Conservation (phyloP, 2,797 vertebrate genomes). For the Manis javanica region DNA sequence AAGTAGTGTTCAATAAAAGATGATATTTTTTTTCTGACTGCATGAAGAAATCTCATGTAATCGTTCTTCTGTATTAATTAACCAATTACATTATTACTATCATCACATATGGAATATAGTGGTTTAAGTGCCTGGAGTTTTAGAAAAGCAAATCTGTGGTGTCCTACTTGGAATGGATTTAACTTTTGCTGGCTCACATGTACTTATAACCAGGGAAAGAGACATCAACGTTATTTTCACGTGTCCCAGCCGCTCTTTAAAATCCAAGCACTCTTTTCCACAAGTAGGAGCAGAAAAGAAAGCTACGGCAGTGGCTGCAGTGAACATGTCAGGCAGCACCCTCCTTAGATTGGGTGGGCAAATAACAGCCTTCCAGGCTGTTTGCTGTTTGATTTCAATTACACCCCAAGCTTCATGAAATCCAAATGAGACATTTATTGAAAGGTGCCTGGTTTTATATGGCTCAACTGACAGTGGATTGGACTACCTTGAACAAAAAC, state of each 20-base stretch:
- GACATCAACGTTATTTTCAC: conserved; percentile 29
- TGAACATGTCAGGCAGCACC: conserved; percentile 68
- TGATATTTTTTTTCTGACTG: not conserved
- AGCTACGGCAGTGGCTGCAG: conserved; percentile 54
- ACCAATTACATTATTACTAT: not conserved
- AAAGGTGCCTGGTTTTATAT: conserved; percentile 79
- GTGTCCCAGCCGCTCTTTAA: conserved; percentile 49
- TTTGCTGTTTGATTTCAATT: conserved; percentile 78
- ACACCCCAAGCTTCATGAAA: conserved; percentile 76
- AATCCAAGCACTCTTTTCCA: conserved; percentile 51
- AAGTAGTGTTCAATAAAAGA: not conserved
- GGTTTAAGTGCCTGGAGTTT: not conserved
- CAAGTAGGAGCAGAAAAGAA: conserved; percentile 56
- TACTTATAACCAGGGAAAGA: conserved; percentile 39
- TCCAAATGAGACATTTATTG: conserved; percentile 79
- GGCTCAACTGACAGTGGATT: conserved; percentile 72
- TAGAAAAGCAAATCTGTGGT: conserved; percentile 17
- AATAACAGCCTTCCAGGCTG: conserved; percentile 69
- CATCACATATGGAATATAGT: not conserved
- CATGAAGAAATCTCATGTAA: conserved; percentile 8
- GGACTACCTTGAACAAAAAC: conserved; percentile 77
- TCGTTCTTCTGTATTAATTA: conserved; percentile 37
- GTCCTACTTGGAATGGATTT: conserved; percentile 37
- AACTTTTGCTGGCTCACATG: not conserved
- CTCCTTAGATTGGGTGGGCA: conserved; percentile 43